A percentile compares a stretch with the other conserved stretches of the same genome.
phyloP scores from a whole-genome alignment of 2,113 vertebrate genomes.

The Trematocara zebra region DNA sequence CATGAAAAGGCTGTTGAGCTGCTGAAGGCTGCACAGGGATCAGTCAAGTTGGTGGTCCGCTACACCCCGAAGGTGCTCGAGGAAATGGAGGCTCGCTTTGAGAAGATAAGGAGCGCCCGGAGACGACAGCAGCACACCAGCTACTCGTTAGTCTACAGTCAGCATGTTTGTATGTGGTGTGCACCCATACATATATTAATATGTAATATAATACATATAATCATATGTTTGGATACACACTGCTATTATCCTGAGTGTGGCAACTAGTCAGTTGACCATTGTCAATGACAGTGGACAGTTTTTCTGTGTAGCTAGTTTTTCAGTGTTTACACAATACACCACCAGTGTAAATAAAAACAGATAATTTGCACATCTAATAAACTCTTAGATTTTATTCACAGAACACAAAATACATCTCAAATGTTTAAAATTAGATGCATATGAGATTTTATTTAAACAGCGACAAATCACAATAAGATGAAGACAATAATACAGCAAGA shows the following conservation, averaged over 20 bases:
- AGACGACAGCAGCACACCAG: slow-evolving; percentile 88
- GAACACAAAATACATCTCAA: background rate
- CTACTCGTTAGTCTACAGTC: slow-evolving; percentile 71
- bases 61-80: slow-evolving; percentile 90
- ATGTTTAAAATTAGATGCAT: background rate
- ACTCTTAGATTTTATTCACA: background rate
- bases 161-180: background rate
- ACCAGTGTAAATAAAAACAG: background rate
- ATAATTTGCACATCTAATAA: background rate
- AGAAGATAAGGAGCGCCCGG: slow-evolving; percentile 88
- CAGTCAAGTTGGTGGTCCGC: slow-evolving; percentile 86
- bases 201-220: background rate
- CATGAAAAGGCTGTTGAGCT: slow-evolving; percentile 90
- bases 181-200: background rate
- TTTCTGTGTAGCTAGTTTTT: background rate
- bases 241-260: background rate
- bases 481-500: background rate
- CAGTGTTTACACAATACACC: background rate
- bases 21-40: slow-evolving; percentile 86
- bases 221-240: background rate
- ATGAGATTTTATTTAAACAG: background rate
- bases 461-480: background rate
- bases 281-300: background rate
- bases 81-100: slow-evolving; percentile 92
- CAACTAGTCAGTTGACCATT: background rate